These are phyloP conservation scores for Amaurobius ferox DNA, from an alignment of 2,888 invertebrate species.

Conservation along the genomic window DNA sequence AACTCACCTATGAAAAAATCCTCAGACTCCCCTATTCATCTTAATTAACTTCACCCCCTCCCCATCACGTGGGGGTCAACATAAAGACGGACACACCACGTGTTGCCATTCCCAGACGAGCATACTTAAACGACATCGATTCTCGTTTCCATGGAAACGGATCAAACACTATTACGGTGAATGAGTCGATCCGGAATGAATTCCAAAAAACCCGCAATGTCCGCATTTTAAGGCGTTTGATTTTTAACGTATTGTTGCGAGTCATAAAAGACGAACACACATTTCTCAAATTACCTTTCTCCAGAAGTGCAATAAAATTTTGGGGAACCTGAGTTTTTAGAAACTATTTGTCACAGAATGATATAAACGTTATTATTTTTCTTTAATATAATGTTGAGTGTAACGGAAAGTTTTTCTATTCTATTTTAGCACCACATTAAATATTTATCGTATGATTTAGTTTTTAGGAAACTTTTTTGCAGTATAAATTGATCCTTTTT, in stretches of 20 bases:
- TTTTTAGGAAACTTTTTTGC: too few relatives aligned
- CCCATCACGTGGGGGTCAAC: background rate
- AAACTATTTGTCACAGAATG: too few relatives aligned
- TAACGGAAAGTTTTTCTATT: too few relatives aligned
- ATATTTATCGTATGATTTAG: too few relatives aligned
- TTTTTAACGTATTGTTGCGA: constrained; percentile 8
- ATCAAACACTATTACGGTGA: constrained; percentile 56
- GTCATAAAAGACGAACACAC: background rate
- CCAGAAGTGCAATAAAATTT: too few relatives aligned
- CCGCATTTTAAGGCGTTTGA: constrained; percentile 9
- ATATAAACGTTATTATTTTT: too few relatives aligned
- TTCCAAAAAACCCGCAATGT: background rate
- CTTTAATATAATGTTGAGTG: too few relatives aligned
- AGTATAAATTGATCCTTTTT: too few relatives aligned
- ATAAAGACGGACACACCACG: constrained; percentile 24
- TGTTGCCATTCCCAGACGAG: constrained; percentile 42
- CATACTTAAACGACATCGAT: constrained; percentile 60
- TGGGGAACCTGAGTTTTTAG: too few relatives aligned
- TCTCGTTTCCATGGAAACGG: constrained; percentile 32
- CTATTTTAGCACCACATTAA: too few relatives aligned
- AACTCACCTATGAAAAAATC: background rate
- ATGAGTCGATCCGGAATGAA: constrained; percentile 15
- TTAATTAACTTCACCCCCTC: constrained; percentile 9
- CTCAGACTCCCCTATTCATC: constrained; percentile 6
- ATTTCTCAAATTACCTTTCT: background rate